A percentile compares a stretch with the other conserved stretches of the same genome.
Evolutionary conservation across 2,888 invertebrate genomes (phyloP).

Genomic region (Trachelus troglodyta): DNA sequence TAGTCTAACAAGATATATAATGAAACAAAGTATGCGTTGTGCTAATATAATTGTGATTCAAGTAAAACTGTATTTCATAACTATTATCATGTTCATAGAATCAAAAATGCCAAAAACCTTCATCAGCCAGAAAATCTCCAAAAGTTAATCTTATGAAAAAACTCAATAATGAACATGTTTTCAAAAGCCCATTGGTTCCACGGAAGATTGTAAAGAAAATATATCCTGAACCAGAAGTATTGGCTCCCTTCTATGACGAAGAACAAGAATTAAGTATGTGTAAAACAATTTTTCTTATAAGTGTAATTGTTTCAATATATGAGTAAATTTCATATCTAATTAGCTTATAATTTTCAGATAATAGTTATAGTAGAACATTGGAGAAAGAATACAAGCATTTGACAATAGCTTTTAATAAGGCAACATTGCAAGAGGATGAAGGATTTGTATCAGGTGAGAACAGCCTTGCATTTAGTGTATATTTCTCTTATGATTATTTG

Average conservation of each 20-base stretch:
- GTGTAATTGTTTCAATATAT: neutral
- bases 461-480: neutral
- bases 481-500: neutral
- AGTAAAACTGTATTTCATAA: no score
- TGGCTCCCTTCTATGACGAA: conserved; percentile 34
- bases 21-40: no score
- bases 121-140: conserved; percentile 16
- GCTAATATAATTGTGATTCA: no score
- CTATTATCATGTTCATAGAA: neutral
- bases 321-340: conserved; percentile 1
- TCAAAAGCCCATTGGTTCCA: conserved; percentile 39
- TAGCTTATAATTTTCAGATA: conserved; percentile 12
- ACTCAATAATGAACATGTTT: conserved; percentile 23
- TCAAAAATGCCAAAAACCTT: neutral
- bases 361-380: conserved; percentile 15
- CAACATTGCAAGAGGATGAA: conserved; percentile 33
- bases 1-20: no score
- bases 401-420: neutral
- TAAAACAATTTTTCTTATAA: conserved; percentile 7
- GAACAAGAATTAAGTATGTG: conserved; percentile 29
- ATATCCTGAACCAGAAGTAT: conserved; percentile 39
- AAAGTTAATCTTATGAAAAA: conserved; percentile 7
- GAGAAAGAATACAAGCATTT: neutral
- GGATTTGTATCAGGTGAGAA: conserved; percentile 42
- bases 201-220: conserved; percentile 15